Evolutionary conservation across 2,888 invertebrate genomes (phyloP), one percentile per base, ranked within the genome.

Genomic region (Cosmia pyralina): DNA sequence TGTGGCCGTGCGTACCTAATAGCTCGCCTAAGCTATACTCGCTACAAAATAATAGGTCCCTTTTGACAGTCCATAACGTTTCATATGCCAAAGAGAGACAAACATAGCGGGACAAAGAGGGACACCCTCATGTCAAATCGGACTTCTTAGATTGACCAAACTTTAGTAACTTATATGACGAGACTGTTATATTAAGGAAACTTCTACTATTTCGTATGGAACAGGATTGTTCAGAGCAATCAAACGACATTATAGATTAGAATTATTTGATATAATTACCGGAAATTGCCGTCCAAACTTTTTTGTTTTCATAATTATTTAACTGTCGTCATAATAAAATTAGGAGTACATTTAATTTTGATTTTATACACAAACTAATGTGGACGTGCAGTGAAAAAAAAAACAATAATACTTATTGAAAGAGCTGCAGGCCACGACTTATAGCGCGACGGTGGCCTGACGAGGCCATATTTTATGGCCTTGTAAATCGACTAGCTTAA

Each of bases 181-280:
- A 50, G 50, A 50, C 50, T 38, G 38, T 38, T 4, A 38, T 5
- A 38, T 38, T 38, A 38, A 38, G 38, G 38, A 38, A 38, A 46
- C 46, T 15, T 46, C 15, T 15, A 46, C 15, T 46, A 15, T 17
- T 4, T 41, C 38, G 6, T 41, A 8, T 41, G 41, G 46, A n/a
- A 28, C n/a, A 53, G 64, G 68, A 44, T 7, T n/a, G 2, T 17
- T 5, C 4, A 5, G 15, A 63, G 50, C 41, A 85, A 85, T 76
- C n/a, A 85, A 85, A 85, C 85, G 34, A 81, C 44, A 79, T 41
- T 75, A 60, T 82, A 85, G 85, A 85, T 85, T 84, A 85, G 85
- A 85, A 85, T 85, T 84, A 85, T 84, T 83, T 85, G 85, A 85
- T 89, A 85, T 89, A 89, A 84, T 89, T 88, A 89, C 87, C 84